Base-by-base conservation (phyloP, 2,888 invertebrate species). In the Himalopsyche kuldschensis region DNA sequence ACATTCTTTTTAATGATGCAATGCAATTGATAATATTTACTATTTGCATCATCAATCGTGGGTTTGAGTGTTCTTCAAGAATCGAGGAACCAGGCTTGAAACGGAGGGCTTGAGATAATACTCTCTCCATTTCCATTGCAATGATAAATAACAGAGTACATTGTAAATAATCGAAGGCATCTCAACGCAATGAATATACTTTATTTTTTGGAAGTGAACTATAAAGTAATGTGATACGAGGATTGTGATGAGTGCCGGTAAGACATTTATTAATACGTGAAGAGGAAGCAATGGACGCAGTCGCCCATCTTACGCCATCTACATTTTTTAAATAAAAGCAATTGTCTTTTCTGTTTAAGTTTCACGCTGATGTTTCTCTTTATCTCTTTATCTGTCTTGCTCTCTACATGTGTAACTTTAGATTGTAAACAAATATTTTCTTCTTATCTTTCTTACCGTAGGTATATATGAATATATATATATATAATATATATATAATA, bases 381-480 rank as follows among this genome's bases (percentile, higher is more conserved):
- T 83, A 48, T 75, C 78, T 83, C 81, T 47, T 75, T 83, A 75
- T 84, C 76, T 81, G 55, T 82, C 78, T 78, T 78, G 35, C 78
- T 82, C 83, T 81, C 46, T 75, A 75, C 75, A 41, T 79, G 77
- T 82, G 79, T 82, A 79, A 82, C 77, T 82, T 78, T 83, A 83
- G 83, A 81, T 83, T 80, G 78, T 78, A 48, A 75, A 84, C n/a
- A 84, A 78, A 82, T 79, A 78, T 75, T 82, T 79, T 85, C 83
- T 85, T 81, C 83, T 85, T 82, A 85, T 83, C 83, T 84, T 80
- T 85, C 85, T 69, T 81, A 85, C 82, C 63, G 63, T 83, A 83
- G 80, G 83, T 55, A 79, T 30, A 69, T 69, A 30, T 69, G 30
- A 69, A 69, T 27, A 69, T 69, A 69, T 69, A 63, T 63, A 63